phyloP scores from a whole-genome alignment of 2,113 vertebrate genomes.

The Tragelaphus buxtoni region DNA sequence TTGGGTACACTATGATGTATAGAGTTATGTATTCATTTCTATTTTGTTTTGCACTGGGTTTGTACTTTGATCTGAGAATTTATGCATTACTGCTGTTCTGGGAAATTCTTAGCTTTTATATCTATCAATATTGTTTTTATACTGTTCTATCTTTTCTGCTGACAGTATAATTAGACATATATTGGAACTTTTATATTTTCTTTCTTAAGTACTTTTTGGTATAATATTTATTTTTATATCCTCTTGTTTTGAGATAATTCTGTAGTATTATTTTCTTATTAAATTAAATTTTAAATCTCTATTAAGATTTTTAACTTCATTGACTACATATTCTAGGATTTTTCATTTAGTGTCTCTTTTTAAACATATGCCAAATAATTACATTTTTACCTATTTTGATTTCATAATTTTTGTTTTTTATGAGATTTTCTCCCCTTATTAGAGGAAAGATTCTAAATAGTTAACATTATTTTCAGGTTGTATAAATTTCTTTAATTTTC shows the following conservation, averaged over 20 bases:
- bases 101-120: neutral
- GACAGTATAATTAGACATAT: neutral
- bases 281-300: neutral
- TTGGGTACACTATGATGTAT: neutral
- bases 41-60: neutral
- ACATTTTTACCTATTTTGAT: neutral
- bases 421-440: neutral
- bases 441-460: neutral
- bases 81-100: neutral
- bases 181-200: neutral
- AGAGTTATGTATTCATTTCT: neutral
- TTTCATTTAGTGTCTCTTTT: neutral
- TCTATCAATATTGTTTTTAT: neutral
- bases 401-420: neutral
- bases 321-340: neutral
- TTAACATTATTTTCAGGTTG: neutral
- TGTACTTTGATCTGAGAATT: neutral
- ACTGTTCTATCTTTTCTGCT: neutral
- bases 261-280: neutral
- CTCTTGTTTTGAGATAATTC: neutral
- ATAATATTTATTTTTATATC: neutral
- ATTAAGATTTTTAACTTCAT: neutral
- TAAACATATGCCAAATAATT: neutral
- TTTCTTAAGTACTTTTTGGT: neutral
- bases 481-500: constrained; percentile 1